These are phyloP conservation scores for Emys orbicularis DNA, from an alignment of 2,797 vertebrate species.

Conservation along the genomic window DNA sequence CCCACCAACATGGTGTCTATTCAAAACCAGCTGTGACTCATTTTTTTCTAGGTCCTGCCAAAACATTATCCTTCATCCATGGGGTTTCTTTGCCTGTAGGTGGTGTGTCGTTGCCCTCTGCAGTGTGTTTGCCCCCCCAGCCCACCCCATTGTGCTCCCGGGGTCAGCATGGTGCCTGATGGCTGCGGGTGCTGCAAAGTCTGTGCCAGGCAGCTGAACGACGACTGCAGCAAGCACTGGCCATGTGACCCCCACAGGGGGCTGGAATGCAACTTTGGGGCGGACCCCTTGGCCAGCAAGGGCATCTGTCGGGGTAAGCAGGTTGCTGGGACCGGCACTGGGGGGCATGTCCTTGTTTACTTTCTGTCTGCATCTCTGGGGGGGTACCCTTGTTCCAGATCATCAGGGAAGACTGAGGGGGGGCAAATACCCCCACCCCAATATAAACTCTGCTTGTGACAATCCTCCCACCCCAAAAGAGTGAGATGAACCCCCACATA, in stretches of 20 bases:
- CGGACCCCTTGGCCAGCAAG: conserved; percentile 79
- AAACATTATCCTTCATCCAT: not conserved
- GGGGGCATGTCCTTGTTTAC: not conserved
- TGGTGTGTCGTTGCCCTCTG: conserved; percentile 77
- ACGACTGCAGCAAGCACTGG: conserved; percentile 81
- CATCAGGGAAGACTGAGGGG: no score
- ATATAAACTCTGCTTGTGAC: no score
- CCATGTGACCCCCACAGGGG: conserved; percentile 89
- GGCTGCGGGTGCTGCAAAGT: conserved; percentile 83
- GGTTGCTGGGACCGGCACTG: not conserved
- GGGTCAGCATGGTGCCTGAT: conserved; percentile 82
- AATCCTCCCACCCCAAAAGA: no score
- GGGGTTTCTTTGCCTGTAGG: conserved; percentile 59
- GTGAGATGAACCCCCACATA: no score
- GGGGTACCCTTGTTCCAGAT: no score
- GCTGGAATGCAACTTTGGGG: conserved; percentile 89
- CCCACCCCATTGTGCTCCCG: conserved; percentile 80
- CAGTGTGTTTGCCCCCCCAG: conserved; percentile 79
- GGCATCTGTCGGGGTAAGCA: conserved; percentile 88
- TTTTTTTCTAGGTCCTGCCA: not conserved
- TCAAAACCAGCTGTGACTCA: not conserved
- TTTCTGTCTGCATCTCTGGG: not conserved
- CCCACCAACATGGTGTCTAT: not conserved
- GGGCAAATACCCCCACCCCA: no score
- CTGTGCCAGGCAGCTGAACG: conserved; percentile 84